phyloP scores from a whole-genome alignment of 23 tunicate species.

The Halocynthia aurantium region DNA sequence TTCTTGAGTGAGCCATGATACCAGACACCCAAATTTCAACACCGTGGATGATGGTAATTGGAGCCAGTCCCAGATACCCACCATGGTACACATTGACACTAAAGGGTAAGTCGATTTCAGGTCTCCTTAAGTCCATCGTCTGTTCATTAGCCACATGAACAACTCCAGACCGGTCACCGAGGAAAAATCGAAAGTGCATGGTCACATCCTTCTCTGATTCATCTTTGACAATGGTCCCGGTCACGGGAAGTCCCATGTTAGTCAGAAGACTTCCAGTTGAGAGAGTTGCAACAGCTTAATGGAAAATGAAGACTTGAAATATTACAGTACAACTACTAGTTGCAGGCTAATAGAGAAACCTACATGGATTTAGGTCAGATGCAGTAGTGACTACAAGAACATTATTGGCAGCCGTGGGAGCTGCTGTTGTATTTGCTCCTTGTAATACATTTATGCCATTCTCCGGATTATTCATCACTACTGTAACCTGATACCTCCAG shows the following conservation, averaged over 20 bases:
- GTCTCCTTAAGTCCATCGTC: slow-evolving; percentile 29
- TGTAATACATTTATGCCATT: not conserved
- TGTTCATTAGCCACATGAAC: slow-evolving; percentile 24
- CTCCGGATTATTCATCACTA: not conserved
- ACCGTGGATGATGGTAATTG: slow-evolving; percentile 22
- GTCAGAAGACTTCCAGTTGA: too few relatives aligned
- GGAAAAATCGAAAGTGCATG: slow-evolving; percentile 9
- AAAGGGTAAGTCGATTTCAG: slow-evolving; percentile 25
- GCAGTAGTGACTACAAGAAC: not conserved
- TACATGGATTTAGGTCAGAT: too few relatives aligned
- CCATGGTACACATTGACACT: slow-evolving; percentile 22
- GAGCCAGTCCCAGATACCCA: slow-evolving; percentile 21
- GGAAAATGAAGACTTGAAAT: too few relatives aligned
- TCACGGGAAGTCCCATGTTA: too few relatives aligned
- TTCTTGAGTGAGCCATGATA: slow-evolving; percentile 14
- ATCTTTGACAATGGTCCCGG: too few relatives aligned
- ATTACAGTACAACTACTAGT: too few relatives aligned
- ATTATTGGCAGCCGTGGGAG: not conserved
- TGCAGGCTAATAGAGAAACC: too few relatives aligned
- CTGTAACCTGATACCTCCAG: slow-evolving; percentile 26
- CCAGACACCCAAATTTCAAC: slow-evolving; percentile 27
- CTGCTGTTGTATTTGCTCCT: not conserved
- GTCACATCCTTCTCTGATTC: slow-evolving; percentile 1
- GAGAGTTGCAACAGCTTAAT: too few relatives aligned
- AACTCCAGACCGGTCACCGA: slow-evolving; percentile 29